A percentile compares a stretch with the other conserved stretches of the same genome.
These are phyloP conservation scores for Dendrolimus kikuchii DNA, from an alignment of 1,140 invertebrate species.

Conservation along the genomic window DNA sequence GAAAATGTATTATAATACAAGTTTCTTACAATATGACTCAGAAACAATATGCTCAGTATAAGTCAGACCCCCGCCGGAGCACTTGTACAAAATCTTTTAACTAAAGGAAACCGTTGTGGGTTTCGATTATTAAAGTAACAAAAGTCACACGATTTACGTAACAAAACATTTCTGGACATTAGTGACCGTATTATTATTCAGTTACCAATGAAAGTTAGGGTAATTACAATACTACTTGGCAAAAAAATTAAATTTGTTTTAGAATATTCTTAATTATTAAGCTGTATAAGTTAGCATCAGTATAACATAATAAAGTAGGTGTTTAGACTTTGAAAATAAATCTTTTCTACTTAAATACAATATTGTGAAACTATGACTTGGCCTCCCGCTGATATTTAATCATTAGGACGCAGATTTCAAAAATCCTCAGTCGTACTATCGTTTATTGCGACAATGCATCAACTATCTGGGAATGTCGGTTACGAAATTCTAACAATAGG, in stretches of 20 bases:
- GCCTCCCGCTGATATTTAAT: conserved; percentile 61
- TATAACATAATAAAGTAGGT: too few species aligned
- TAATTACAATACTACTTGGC: too few species aligned
- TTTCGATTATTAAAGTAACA: conserved; percentile 24
- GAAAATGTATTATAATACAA: conserved; percentile 1
- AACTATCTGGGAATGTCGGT: conserved; percentile 66
- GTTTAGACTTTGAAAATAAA: too few species aligned
- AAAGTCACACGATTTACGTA: conserved; percentile 2
- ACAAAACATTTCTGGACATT: not conserved
- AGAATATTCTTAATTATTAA: too few species aligned
- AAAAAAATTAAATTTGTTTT: too few species aligned
- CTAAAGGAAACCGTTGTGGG: conserved; percentile 21
- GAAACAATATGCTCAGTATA: not conserved
- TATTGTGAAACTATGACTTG: conserved; percentile 56
- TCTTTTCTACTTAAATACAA: conserved; percentile 28
- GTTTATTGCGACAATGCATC: conserved; percentile 54
- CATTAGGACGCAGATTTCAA: conserved; percentile 55
- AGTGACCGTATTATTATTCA: conserved; percentile 2
- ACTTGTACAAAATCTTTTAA: conserved; percentile 16
- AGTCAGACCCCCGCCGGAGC: not conserved
- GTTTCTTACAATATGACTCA: not conserved
- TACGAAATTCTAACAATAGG: conserved; percentile 58
- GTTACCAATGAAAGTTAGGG: not conserved
- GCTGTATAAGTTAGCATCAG: too few species aligned
- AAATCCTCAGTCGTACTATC: conserved; percentile 39